Base-by-base conservation (phyloP, 1,140 invertebrate species). In the Heterodera schachtii region DNA sequence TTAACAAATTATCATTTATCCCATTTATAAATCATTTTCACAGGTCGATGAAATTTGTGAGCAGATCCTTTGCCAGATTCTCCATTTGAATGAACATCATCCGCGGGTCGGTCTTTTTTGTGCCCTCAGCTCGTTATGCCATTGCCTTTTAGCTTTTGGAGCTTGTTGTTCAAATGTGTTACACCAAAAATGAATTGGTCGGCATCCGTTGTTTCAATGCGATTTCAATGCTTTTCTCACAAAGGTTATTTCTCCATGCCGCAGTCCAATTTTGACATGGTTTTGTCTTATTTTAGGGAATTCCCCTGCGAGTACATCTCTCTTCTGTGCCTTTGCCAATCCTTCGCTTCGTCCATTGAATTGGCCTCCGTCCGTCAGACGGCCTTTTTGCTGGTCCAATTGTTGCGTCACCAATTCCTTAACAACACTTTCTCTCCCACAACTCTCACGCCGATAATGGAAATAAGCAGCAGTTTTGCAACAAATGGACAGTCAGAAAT, bases 261-360 rank as follows among this genome's bases (percentile, higher is more conserved):
- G 9, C 41, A 49, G 8, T 80, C 3, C n/a, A n/a, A 80, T 66
- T 41, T 82, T 16, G 3, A 46, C 52, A 79, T 19, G 3, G 80
- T 79, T 44, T 52, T 16, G 78, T 16, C 60, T 79, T 83, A 74
- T 81, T 87, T 90, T 82, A 96, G 96, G 86, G 97, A 98, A 91
- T 98, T 98, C 92, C 96, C 97, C 9, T 98, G 97, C 91, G 97
- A 99, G 90, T 95, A 97, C 90, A 97, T 96, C 46, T 95, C 96
- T 13, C 95, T 99, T 86, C 95, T 99, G 87, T 98, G 97, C 89
- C 95, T 98, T 8, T 96, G 96, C 0, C 92, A 99, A 43, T 94
- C 98, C 92, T 97, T 96, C 91, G 95, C 96, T 4, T 46, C 93
- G 94, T n/a, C 92, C 93, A 31, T 94, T 97, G 1, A 94, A 97